Evolutionary conservation across 2,113 vertebrate genomes (phyloP), one percentile per base, ranked within the genome.

Genomic region (rabbit (Oryctolagus cuniculus)): DNA sequence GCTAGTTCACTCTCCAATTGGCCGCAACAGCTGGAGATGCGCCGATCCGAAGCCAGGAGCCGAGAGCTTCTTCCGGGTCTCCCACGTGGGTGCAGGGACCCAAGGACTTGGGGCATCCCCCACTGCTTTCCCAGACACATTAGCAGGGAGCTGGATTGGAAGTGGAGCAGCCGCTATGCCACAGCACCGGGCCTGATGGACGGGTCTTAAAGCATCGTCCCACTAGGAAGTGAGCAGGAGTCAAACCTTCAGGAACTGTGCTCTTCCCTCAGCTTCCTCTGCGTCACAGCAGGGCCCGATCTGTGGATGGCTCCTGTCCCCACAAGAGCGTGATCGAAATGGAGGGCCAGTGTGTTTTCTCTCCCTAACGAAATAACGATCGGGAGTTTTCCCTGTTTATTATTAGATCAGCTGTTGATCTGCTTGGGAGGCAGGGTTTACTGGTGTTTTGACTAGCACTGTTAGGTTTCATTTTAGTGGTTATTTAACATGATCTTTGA

Each of bases 401-500:
- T 61, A 63, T 31, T 82, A 44, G n/a, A 74, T 95, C 55, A 92
- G 1, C n/a, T 92, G 69, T 15, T 89, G 36, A 86, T 87, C 49
- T 87, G 55, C 55, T 64, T 70, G 63, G 34, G 38, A 83, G 51
- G 49, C 27, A 55, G 49, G 24, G 77, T 85, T 90, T 89, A 34
- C 86, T 51, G 10, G 19, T 83, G 51, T 67, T 88, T 1, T 81
- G 38, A 92, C 38, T 86, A 53, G 31, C 85, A 88, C 38, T 95
- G 6, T 66, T 86, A 49, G 55, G 55, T 17, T 58, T 58, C 55
- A 58, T 58, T 58, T 58, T 58, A 58, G 44, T 44, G 44, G 44
- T 17, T 93, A 51, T 88, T 92, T 44, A 85, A 88, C 21, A n/a
- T 73, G 63, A 61, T 79, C 61, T n/a, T 75, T 84, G 27, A 53